Base-by-base conservation (phyloP, 2,797 vertebrate genomes). In the Brotogeris chrysoptera region DNA sequence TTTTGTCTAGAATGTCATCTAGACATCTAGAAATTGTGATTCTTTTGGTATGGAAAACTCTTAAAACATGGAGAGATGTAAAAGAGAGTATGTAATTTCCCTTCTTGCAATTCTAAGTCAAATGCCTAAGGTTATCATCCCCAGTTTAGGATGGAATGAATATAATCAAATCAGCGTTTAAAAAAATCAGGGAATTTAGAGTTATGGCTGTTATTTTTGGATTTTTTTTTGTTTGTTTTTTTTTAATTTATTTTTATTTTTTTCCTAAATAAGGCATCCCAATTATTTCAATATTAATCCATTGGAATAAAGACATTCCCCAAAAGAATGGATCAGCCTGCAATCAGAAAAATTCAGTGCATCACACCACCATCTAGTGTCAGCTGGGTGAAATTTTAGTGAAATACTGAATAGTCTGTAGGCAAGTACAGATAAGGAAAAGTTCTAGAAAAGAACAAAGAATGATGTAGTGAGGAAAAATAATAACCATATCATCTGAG, bases 301-400 rank as follows among this genome's bases (percentile, higher is more conserved):
- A 6, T 5, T 11, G 27, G 25, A 61, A 32, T 61, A 34, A 49
- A 73, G 70, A 66, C 25, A 46, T 49, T 74, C 15, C 23, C 38
- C 20, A 10, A 32, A 90, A 53, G 24, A 70, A 21, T 2, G 2
- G 20, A 34, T 49, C 21, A 9, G 6, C 20, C 20, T 46, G 69
- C 18, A 49, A 17, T 43, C 8, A 21, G 12, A 60, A 60, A 41
- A 49, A 43, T 63, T 80, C 32, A 14, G 66, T n/a, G 52, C 86
- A 8, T 50, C 83, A 92, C 66, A 93, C 53, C 66, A 53, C 88
- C 86, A 94, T 55, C 92, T 80, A 92, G 77, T 44, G 88, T 86
- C 61, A 57, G 64, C 88, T 82, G 83, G 28, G 59, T n/a, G 71
- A 90, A 81, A 36, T 77, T 70, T 50, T 66, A 25, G 65, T n/a